These are phyloP conservation scores for Gorsachius magnificus DNA, from an alignment of 2,797 vertebrate species.

Conservation along the genomic window DNA sequence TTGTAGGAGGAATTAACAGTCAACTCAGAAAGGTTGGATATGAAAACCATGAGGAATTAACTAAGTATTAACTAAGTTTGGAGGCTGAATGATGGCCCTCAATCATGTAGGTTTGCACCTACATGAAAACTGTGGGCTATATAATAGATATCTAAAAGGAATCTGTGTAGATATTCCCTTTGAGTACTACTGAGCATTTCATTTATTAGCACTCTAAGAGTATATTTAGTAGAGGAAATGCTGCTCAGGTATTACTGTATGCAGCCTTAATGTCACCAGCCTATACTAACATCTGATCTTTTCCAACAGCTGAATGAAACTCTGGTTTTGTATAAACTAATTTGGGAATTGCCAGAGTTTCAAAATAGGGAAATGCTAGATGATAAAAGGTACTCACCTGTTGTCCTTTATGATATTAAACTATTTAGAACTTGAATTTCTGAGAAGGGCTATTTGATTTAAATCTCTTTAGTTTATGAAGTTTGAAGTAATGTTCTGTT, in stretches of 20 bases:
- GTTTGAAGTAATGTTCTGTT: background rate
- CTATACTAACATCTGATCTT: background rate
- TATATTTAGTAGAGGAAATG: background rate
- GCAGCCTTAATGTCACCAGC: background rate
- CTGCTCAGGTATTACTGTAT: background rate
- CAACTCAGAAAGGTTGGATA: background rate
- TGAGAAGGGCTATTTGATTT: background rate
- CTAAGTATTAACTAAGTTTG: background rate
- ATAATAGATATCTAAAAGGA: background rate
- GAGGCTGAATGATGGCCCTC: background rate
- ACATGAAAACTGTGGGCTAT: background rate
- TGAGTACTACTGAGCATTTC: background rate
- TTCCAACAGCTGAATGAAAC: background rate
- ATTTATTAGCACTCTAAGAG: background rate
- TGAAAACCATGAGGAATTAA: background rate
- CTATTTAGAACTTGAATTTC: background rate
- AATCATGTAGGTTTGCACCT: background rate
- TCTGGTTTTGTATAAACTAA: background rate
- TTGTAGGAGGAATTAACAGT: background rate
- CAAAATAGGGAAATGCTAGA: background rate
- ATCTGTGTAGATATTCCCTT: background rate
- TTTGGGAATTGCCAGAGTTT: background rate
- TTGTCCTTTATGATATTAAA: background rate
- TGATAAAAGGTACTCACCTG: background rate
- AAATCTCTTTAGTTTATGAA: background rate